Evolutionary conservation across 2,888 invertebrate genomes (phyloP).

Genomic region (Acrobasis consociella): DNA sequence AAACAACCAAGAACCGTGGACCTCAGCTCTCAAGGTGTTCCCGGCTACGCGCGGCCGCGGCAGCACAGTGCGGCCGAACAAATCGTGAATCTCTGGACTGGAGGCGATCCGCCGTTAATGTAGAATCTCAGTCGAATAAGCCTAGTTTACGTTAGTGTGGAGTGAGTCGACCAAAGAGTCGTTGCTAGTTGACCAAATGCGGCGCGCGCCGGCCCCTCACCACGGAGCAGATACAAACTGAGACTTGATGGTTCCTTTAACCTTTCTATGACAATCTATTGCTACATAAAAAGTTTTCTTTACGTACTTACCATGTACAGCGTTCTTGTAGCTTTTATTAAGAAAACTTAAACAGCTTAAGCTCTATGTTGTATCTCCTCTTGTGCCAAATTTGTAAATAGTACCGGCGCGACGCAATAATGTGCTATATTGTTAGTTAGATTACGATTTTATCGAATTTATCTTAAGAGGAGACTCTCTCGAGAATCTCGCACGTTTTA

Average conservation of each 20-base stretch:
- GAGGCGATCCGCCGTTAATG: constrained; percentile 15
- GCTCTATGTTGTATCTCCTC: constrained; percentile 8
- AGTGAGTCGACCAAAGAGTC: constrained; percentile 30
- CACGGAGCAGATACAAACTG: constrained; percentile 10
- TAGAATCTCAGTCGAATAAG: constrained; percentile 64
- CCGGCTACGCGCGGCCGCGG: constrained; percentile 12
- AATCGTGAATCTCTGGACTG: constrained; percentile 22
- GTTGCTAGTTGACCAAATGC: constrained; percentile 62
- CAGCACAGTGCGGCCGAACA: constrained; percentile 17
- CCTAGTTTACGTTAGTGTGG: constrained; percentile 37
- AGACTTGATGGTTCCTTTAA: neutral
- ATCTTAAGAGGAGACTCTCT: constrained; percentile 7
- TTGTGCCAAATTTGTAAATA: constrained; percentile 6
- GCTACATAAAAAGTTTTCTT: too few species aligned
- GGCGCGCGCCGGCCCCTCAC: constrained; percentile 25
- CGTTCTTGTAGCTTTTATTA: too few species aligned
- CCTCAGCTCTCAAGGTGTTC: constrained; percentile 19
- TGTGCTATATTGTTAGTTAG: neutral
- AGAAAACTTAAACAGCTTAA: neutral
- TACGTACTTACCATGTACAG: too few species aligned
- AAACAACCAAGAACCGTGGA: too few species aligned
- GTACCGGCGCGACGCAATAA: constrained; percentile 16
- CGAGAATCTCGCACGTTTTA: constrained; percentile 27
- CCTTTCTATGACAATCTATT: too few species aligned
- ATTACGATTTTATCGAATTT: constrained; percentile 24